Base-by-base conservation (phyloP, 2,113 vertebrate species). In the Neolamprologus brichardi region DNA sequence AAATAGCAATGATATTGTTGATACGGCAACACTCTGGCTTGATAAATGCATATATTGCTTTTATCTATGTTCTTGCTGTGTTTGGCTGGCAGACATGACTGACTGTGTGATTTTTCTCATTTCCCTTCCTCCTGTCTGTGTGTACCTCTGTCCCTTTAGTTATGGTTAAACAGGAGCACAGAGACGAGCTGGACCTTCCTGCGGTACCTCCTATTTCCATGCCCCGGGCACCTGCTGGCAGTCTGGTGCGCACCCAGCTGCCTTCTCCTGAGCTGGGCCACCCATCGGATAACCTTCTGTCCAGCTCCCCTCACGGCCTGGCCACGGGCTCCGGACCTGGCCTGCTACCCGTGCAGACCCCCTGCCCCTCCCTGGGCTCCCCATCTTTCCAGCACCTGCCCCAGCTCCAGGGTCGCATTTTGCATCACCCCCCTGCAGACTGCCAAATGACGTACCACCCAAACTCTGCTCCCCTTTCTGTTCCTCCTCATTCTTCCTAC, bases 81-180 rank as follows among this genome's bases (percentile, higher is more conserved):
- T 77, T 77, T 77, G 72, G 25, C 49, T 77, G 44, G 72, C 23
- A 46, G 39, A 46, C 62, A 39, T 72, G 20, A 70, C 70, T 91
- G 70, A 89, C n/a, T 51, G 2, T 85, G 32, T 86, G 20, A 49
- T 87, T 54, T 56, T 77, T 8, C 80, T 84, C 18, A 39, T 49
- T 12, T 82, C 15, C 89, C 67, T 91, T 46, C 46, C 18, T 89
- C 79, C 25, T 81, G 23, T 84, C 4, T 51, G 5, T 72, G 67
- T 72, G 5, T 62, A 20, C 81, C 18, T 75, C 17, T 84, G 14
- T 84, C 2, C 80, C 11, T 95, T 37, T 84, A 99, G 98, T 99
- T 91, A 91, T 98, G 95, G 97, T 99, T 94, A 99, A 99, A 92
- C 97, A 98, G 95, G 98, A 99, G 96, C 97, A 97, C 92, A 96